phyloP scores from a whole-genome alignment of 2,888 invertebrate species.

The Oeneis ivallda region DNA sequence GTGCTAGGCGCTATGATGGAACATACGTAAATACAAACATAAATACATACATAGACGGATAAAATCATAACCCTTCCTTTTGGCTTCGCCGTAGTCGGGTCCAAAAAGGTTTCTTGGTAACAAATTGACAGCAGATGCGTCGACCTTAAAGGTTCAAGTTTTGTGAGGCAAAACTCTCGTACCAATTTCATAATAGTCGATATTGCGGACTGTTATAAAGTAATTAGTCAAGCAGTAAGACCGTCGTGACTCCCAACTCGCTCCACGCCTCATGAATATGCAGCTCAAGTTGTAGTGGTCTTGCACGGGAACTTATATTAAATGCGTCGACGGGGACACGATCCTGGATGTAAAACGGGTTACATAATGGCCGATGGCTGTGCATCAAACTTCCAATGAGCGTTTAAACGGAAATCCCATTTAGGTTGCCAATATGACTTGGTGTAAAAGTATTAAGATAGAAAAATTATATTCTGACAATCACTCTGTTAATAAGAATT shows the following conservation, averaged over 20 bases:
- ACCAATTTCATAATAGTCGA: not conserved
- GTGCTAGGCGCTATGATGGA: too few relatives aligned
- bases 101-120: too few relatives aligned
- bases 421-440: not conserved
- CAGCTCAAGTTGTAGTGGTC: slow-evolving; percentile 43
- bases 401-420: not conserved
- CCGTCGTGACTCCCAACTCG: slow-evolving; percentile 40
- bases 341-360: slow-evolving; percentile 32
- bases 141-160: not conserved
- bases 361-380: slow-evolving; percentile 27
- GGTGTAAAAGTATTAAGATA: not conserved
- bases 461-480: not conserved
- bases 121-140: too few relatives aligned
- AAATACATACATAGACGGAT: too few relatives aligned
- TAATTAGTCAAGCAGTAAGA: slow-evolving; percentile 44
- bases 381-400: slow-evolving; percentile 19
- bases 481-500: not conserved
- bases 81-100: too few relatives aligned
- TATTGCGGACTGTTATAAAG: slow-evolving; percentile 36
- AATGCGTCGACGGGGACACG: slow-evolving; percentile 41
- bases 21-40: too few relatives aligned
- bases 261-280: slow-evolving; percentile 50
- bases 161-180: not conserved
- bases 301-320: slow-evolving; percentile 45
- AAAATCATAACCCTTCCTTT: too few relatives aligned